Percentiles rank a stretch among this genome's conserved stretches.
phyloP scores from a whole-genome alignment of 2,797 vertebrate species.

The Falco novaeseelandiae region DNA sequence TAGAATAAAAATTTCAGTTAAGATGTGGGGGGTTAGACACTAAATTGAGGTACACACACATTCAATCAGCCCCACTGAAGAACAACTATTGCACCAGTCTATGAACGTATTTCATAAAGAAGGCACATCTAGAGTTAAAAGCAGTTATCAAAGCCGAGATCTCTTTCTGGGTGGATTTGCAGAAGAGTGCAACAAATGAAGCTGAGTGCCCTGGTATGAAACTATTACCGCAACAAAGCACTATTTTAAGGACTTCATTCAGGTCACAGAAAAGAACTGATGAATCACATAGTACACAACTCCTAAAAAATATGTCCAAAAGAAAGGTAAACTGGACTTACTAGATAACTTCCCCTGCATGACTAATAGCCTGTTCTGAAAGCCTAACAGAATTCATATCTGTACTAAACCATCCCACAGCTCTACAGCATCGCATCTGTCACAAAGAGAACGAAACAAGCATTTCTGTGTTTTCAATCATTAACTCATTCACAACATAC shows the following conservation, averaged over 20 bases:
- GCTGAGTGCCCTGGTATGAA: background rate
- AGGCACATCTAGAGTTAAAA: fast-evolving
- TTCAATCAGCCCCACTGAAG: background rate
- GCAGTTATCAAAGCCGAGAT: background rate
- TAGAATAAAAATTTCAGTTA: background rate
- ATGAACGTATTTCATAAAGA: background rate
- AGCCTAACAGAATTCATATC: background rate
- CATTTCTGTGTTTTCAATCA: background rate
- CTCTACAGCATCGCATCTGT: background rate
- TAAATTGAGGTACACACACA: background rate
- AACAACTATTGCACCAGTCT: background rate
- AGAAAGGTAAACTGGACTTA: background rate
- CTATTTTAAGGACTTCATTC: background rate
- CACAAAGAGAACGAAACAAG: background rate
- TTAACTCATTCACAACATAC: background rate
- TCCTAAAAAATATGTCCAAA: background rate
- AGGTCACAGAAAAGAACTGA: background rate
- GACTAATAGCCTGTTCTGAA: background rate
- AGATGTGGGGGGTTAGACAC: background rate
- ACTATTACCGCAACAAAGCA: background rate
- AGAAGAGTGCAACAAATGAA: background rate
- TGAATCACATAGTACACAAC: background rate
- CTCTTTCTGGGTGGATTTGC: background rate
- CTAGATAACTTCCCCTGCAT: background rate
- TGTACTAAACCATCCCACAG: background rate